phyloP scores from a whole-genome alignment of 1,140 invertebrate genomes.

The Brachionus angularis region DNA sequence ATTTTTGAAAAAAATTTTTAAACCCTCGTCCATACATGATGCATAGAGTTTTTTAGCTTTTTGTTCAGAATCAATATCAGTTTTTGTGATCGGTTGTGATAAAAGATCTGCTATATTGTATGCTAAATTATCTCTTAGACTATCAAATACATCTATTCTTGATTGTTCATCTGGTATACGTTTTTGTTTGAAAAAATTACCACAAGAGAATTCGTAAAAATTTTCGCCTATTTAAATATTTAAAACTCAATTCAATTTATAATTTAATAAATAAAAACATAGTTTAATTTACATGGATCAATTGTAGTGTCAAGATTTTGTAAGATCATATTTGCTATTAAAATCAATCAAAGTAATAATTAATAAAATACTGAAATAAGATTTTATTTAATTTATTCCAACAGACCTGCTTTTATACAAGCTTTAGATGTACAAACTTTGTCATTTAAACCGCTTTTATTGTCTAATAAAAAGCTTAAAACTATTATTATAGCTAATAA shows the following conservation, averaged over 20 bases:
- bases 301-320: slow-evolving; percentile 7
- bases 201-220: slow-evolving; percentile 31
- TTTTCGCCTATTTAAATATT: slow-evolving; percentile 28
- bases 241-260: not conserved
- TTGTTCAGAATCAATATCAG: slow-evolving; percentile 5
- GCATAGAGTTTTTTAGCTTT: slow-evolving; percentile 17
- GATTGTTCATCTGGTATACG: slow-evolving; percentile 38
- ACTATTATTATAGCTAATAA: slow-evolving; percentile 15
- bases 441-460: not conserved
- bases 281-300: slow-evolving; percentile 37
- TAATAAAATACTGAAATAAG: not conserved
- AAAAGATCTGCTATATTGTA: slow-evolving; percentile 29
- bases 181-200: slow-evolving; percentile 10
- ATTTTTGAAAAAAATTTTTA: not conserved
- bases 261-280: not conserved
- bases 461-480: slow-evolving; percentile 6
- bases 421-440: slow-evolving; percentile 19
- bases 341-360: not conserved
- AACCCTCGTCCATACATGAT: slow-evolving; percentile 33
- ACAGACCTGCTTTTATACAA: slow-evolving; percentile 36
- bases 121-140: not conserved
- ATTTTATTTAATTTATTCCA: not conserved
- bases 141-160: slow-evolving; percentile 18
- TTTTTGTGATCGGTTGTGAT: not conserved
- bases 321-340: slow-evolving; percentile 32